phyloP scores from a whole-genome alignment of 2,888 invertebrate genomes.

The Lasioglossum oenotherae region DNA sequence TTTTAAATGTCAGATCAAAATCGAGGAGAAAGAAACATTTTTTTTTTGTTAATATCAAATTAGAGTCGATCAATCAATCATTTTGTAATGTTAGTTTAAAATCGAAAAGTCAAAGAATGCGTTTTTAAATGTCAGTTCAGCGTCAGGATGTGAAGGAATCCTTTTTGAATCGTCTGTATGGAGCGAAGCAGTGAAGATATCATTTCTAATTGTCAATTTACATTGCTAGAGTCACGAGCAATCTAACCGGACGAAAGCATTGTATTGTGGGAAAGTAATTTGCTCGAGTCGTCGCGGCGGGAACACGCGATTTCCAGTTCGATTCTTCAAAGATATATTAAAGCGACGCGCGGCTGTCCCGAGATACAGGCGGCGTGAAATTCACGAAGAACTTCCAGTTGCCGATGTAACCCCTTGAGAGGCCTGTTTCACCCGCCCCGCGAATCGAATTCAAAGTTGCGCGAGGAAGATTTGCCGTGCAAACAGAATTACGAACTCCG shows the following conservation, averaged over 20 bases:
- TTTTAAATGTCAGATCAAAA: too few relatives aligned
- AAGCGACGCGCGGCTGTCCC: not conserved
- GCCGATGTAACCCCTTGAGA: constrained; percentile 59
- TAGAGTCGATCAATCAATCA: too few relatives aligned
- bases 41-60: too few relatives aligned
- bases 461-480: constrained; percentile 66
- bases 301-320: not conserved
- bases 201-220: too few relatives aligned
- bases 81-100: too few relatives aligned
- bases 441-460: constrained; percentile 68
- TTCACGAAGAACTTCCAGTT: constrained; percentile 64
- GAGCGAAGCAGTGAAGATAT: too few relatives aligned
- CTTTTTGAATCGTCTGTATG: too few relatives aligned
- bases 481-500: constrained; percentile 71
- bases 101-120: too few relatives aligned
- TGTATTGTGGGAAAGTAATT: not conserved
- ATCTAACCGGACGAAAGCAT: not conserved
- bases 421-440: constrained; percentile 28
- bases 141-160: too few relatives aligned
- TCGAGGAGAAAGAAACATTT: too few relatives aligned
- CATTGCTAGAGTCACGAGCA: not conserved
- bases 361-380: constrained; percentile 37
- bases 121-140: too few relatives aligned
- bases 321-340: not conserved
- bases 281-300: not conserved